Evolutionary conservation across 2,888 invertebrate genomes (phyloP), one percentile per base, ranked within the genome.

Genomic region (Tipula lateralis): DNA sequence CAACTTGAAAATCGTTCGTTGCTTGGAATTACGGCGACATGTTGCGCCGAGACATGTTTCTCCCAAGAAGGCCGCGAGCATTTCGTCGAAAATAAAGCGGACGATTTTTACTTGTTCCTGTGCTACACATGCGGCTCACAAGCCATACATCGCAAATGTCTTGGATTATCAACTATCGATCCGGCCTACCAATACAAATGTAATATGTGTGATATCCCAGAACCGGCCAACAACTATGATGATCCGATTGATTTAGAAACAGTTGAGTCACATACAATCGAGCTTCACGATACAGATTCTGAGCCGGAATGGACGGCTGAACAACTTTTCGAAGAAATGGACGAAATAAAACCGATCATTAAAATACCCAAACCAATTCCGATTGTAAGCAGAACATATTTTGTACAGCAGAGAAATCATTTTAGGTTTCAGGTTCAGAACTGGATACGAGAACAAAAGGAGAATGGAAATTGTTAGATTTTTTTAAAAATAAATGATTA

Each of bases 311-410:
- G 16, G n/a, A 82, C 32, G 1, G 5, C 82, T 16, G 82, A 82
- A 5, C 16, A 82, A 30, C 30, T 82, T 82, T 82, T 82, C 32
- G 32, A 82, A n/a, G 82, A 82, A 82, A 82, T 32, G 82, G 82
- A 32, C 9, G n/a, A 16, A 16, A n/a, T 82, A 4, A 66, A 66
- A 12, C 66, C 66, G 7, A 24, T 24, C 24, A 66, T 66, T 24
- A 66, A 66, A 66, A 19, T 66, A 66, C 82, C 82, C 7, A 30
- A 30, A 82, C 82, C 82, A 82, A 82, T 82, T 16, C 82, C 82
- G n/a, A 13, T 82, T 2, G 1, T 24, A 19, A 66, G 24, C 30
- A 13, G 16, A 30, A n/a, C 13, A 3, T 7, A 30, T 29, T n/a
- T 16, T 5, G 6, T 7, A 7, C 16, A 16, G n/a, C 29, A 30